A percentile compares a stretch with the other conserved stretches of the same genome.
Conservation (phyloP, 1,140 invertebrate genomes). For the Orius insidiosus region DNA sequence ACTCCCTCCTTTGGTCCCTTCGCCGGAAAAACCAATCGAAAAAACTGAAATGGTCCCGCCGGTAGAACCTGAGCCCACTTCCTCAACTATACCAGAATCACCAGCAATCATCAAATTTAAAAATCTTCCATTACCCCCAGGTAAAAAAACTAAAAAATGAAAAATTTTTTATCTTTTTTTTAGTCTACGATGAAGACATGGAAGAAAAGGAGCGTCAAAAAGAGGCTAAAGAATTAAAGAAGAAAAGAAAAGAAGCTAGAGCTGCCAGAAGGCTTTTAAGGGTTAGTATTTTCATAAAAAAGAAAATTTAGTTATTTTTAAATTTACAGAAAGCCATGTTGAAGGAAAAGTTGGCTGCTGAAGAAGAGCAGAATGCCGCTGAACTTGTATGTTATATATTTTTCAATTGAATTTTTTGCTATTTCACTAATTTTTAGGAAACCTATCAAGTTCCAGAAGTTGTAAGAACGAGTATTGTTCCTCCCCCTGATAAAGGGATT, state of each 20-base stretch:
- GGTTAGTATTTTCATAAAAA: conserved; percentile 14
- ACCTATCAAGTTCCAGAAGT: not conserved
- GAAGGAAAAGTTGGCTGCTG: conserved; percentile 13
- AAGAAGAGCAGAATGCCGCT: conserved; percentile 6
- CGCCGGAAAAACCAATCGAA: not conserved
- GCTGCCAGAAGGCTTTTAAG: conserved; percentile 20
- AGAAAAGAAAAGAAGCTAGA: conserved; percentile 19
- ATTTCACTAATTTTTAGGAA: not conserved
- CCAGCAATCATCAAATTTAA: not conserved
- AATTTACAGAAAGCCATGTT: conserved; percentile 18
- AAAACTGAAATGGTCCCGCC: not conserved
- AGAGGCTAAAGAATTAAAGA: conserved; percentile 18
- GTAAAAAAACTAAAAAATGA: not conserved
- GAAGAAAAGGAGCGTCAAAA: not conserved
- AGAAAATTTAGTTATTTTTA: conserved; percentile 7
- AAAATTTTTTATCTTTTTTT: too few species aligned
- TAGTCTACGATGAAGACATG: not conserved
- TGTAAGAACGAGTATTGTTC: conserved; percentile 13
- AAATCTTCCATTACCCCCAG: conserved; percentile 1
- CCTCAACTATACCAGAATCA: not conserved
- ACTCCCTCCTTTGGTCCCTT: not conserved
- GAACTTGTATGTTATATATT: conserved; percentile 13
- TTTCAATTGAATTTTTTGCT: too few species aligned
- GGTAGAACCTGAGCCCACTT: not conserved
- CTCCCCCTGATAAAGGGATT: conserved; percentile 25